Conservation (phyloP, 1,140 invertebrate species). For the Schlechtendalia chinensis region DNA sequence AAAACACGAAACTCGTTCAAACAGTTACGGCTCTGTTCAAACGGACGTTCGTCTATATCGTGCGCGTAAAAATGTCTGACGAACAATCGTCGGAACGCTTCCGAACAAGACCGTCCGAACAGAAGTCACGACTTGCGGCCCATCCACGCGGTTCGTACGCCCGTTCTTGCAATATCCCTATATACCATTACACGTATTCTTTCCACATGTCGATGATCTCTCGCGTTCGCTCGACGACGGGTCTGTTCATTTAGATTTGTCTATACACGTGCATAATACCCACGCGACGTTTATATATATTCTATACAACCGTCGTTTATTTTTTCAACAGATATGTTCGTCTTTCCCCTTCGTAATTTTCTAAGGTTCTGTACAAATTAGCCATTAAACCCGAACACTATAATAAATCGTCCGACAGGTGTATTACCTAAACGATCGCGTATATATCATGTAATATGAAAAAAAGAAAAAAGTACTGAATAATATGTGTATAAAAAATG, state of each 20-base stretch:
- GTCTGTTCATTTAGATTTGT: slow-evolving; percentile 1
- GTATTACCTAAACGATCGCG: not conserved
- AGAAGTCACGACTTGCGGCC: too few species aligned
- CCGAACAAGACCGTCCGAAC: too few species aligned
- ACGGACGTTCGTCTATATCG: too few species aligned
- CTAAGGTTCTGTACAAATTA: not conserved
- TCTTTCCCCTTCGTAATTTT: not conserved
- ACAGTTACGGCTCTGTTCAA: too few species aligned
- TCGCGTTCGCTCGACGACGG: not conserved
- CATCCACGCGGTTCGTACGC: too few species aligned
- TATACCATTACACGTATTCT: too few species aligned
- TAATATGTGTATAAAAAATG: not conserved
- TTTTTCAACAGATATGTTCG: not conserved
- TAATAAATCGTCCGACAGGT: too few species aligned
- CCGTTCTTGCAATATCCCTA: too few species aligned
- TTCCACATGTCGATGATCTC: not conserved
- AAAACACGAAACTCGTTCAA: too few species aligned
- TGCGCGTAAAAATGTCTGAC: too few species aligned
- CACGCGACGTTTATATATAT: not conserved
- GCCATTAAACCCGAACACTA: not conserved
- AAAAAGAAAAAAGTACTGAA: slow-evolving; percentile 7
- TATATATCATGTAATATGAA: not conserved
- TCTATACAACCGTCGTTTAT: slow-evolving; percentile 6
- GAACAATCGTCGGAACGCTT: too few species aligned
- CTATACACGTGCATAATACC: not conserved